Percentiles rank a stretch among this genome's conserved stretches.
phyloP scores from a whole-genome alignment of 1,140 invertebrate genomes.

The Drosophila setifemur region DNA sequence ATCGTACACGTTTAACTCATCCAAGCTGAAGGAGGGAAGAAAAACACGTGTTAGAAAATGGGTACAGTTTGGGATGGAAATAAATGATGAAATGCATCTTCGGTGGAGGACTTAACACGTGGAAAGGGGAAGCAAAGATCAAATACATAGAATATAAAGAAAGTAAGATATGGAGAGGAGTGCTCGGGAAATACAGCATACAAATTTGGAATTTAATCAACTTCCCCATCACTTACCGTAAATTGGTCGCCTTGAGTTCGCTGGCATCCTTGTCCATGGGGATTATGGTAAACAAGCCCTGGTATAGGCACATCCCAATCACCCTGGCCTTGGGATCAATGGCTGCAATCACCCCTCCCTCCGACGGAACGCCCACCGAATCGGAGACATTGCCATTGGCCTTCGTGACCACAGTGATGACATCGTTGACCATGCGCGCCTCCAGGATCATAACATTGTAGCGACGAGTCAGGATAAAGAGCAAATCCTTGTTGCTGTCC shows the following conservation, averaged over 20 bases:
- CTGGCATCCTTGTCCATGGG: constrained; percentile 95
- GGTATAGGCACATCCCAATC: constrained; percentile 97
- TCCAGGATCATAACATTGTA: constrained; percentile 99
- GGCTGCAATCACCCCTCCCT: constrained; percentile 96
- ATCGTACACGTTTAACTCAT: constrained; percentile 97
- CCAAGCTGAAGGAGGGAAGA: constrained; percentile 87
- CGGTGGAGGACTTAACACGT: no score
- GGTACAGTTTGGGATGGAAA: neutral
- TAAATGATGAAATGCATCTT: neutral
- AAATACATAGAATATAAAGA: no score
- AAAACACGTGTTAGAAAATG: neutral
- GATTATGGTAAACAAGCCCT: constrained; percentile 98
- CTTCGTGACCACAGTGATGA: constrained; percentile 96
- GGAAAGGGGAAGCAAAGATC: no score
- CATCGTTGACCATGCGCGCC: constrained; percentile 89
- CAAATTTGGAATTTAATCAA: no score
- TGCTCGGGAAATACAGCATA: no score
- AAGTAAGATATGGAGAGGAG: no score
- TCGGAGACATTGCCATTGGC: constrained; percentile 98
- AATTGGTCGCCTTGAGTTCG: constrained; percentile 96
- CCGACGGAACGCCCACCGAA: constrained; percentile 93
- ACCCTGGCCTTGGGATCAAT: constrained; percentile 97
- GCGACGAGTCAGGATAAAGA: constrained; percentile 96
- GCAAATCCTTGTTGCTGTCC: constrained; percentile 95
- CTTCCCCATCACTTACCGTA: constrained; percentile 87